A percentile compares a stretch with the other conserved stretches of the same genome.
Evolutionary conservation across 2,888 invertebrate genomes (phyloP).

Genomic region (Laspeyria flexula): DNA sequence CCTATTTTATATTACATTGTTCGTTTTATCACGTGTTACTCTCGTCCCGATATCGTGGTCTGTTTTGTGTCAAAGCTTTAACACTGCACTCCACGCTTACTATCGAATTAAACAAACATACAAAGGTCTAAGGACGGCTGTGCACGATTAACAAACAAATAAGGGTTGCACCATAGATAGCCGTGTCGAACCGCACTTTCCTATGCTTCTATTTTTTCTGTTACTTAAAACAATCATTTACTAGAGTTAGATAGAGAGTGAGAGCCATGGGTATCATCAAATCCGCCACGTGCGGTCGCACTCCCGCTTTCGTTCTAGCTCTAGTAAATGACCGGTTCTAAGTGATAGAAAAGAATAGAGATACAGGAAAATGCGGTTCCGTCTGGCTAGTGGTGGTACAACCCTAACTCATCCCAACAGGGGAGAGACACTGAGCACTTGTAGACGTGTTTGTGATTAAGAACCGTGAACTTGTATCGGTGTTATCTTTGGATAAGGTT

Average conservation of each 20-base stretch:
- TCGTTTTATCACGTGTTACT: conserved; percentile 21
- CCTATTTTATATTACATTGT: conserved; percentile 20
- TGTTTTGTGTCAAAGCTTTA: conserved; percentile 39
- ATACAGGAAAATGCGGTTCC: no score
- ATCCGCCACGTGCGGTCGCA: no score
- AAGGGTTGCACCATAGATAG: no score
- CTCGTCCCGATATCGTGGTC: conserved; percentile 10
- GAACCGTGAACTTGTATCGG: conserved; percentile 18
- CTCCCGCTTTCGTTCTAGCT: no score
- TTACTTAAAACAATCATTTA: no score
- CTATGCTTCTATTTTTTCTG: no score
- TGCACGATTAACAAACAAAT: conserved; percentile 59
- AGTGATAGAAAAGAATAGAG: no score
- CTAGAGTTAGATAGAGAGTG: no score
- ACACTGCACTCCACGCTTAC: conserved; percentile 55
- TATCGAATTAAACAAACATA: conserved; percentile 45
- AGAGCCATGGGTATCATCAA: no score
- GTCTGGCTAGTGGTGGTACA: no score
- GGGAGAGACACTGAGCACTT: conserved; percentile 41
- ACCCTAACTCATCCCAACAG: conserved; percentile 36
- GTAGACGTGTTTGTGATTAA: conserved; percentile 39
- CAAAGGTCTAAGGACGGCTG: conserved; percentile 79
- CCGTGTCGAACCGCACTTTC: no score
- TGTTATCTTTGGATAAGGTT: conserved; percentile 11
- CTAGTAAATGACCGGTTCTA: no score